Evolutionary conservation across 2,797 vertebrate species (phyloP), one percentile per base, ranked within the genome.

Genomic region (Brotogeris chrysoptera): DNA sequence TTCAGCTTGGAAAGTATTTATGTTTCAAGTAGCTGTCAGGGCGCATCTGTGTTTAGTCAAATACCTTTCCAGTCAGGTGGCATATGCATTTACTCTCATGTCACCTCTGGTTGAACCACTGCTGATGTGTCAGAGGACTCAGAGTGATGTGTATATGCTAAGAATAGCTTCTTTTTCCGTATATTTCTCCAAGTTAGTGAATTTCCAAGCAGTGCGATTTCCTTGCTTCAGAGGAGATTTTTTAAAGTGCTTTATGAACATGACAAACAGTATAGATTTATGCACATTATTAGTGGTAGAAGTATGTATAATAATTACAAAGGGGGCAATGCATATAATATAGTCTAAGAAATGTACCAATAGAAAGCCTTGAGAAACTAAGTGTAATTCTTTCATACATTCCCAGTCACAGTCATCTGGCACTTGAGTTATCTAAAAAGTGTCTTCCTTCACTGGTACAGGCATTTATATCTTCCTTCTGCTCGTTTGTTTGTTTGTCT

Each of bases 1-100:
- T 91, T 92, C 77, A 95, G 39, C 80, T 80, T 82, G 71, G 63
- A 88, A 95, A 80, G 73, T 83, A 89, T 95, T 85, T 95, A 66
- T 46, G 64, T 94, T 95, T 96, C 88, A 96, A 92, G 91, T 86
- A 88, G 80, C 90, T 96, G 92, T 96, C 92, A 92, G 47, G 28
- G 34, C 88, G 86, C 85, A 88, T 93, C 86, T 95, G 65, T 84
- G 55, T 96, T 93, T 74, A 86, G 81, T 96, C 86, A 95, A 0
- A 92, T 92, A 70, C 91, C 83, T 93, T 92, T 55, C 32, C 44
- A 74, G 74, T 71, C 93, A 95, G 93, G 90, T 93, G 90, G 91
- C 96, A 76, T 94, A 70, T 94, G 82, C 77, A 80, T 94, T 95
- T 94, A 77, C 78, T 96, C 80, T 95, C 52, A 17, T 9, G 28